Evolutionary conservation across 2,113 vertebrate species (phyloP), one percentile per base, ranked within the genome.

Genomic region (Podilymbus podiceps): DNA sequence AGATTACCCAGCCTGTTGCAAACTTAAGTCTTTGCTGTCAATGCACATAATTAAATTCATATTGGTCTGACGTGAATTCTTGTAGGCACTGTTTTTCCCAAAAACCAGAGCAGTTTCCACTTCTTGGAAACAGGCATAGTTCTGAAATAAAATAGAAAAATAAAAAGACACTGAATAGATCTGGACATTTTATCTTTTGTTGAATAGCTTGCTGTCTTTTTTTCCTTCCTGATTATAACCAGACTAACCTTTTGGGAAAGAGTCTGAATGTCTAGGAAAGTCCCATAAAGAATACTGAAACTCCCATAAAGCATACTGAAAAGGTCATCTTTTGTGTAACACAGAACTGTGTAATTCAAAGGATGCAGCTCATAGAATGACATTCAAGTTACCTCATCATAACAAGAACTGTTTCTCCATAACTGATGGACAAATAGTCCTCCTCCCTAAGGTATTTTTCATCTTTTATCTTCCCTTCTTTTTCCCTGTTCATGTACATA

Each of bases 301-400:
- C 55, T 92, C 4, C 5, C 56, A 85, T 75, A 91, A 96, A 96
- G 84, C 94, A 94, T 87, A 91, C 18, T 93, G 88, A 96, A 89
- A 97, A 97, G 93, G 95, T 98, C 95, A 95, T 28, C 69, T 60
- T 96, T 93, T 97, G 71, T 83, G 73, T 79, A 94, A 64, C 3
- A 14, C 27, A 85, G 67, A 95, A 85, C 47, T 82, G 42, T 58
- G 66, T 79, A 92, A 97, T 94, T 96, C 91, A 95, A 78, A 85
- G 40, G 56, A 59, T 81, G 64, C 55, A 55, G 68, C 35, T 83
- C 28, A 30, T 10, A 68, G 73, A 89, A 81, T 53, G 10, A 4
- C 16, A n/a, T 74, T 93, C 33, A 40, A 42, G 52, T 62, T 90
- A 77, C 52, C n/a, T 91, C n/a, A 56, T 93, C 42, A 12, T 60